These are phyloP conservation scores for Drosophila percnosoma DNA, from an alignment of 2,888 invertebrate species.

Conservation along the genomic window DNA sequence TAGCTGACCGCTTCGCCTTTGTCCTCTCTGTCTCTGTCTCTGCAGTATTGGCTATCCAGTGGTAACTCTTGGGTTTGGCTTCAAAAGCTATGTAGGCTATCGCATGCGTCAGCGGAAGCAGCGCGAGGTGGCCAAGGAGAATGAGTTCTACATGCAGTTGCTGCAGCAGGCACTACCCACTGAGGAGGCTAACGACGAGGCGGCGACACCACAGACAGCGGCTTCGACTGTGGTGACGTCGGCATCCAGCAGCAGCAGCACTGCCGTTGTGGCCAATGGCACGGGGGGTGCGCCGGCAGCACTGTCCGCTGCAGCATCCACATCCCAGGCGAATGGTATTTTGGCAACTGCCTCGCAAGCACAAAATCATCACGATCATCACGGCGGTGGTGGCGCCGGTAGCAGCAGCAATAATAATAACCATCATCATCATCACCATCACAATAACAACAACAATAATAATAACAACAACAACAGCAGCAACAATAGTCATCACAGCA, in stretches of 20 bases:
- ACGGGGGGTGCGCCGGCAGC: constrained; percentile 41
- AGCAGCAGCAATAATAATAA: constrained; percentile 73
- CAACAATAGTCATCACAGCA: constrained; percentile 42
- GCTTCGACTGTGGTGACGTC: constrained; percentile 45
- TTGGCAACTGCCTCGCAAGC: constrained; percentile 69
- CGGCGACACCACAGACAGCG: constrained; percentile 37
- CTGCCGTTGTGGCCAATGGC: constrained; percentile 60
- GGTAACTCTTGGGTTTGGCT: constrained; percentile 97
- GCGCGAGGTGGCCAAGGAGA: constrained; percentile 96
- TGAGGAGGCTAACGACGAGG: constrained; percentile 53
- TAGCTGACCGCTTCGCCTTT: background rate
- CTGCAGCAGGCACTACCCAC: constrained; percentile 95
- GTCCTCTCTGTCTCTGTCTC: constrained; percentile 36
- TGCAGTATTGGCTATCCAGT: constrained; percentile 96
- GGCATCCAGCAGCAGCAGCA: constrained; percentile 34
- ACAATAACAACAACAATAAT: constrained; percentile 43
- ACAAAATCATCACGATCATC: constrained; percentile 79
- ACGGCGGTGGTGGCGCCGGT: constrained; percentile 50
- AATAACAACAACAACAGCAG: constrained; percentile 42
- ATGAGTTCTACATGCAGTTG: constrained; percentile 97
- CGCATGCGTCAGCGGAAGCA: constrained; percentile 96
- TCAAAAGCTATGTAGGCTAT: constrained; percentile 96
- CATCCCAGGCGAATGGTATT: constrained; percentile 74
- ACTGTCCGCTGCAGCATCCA: constrained; percentile 39
- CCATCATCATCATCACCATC: constrained; percentile 64